Evolutionary conservation across 2,113 vertebrate species (phyloP).

Genomic region (Centropus unirufus): DNA sequence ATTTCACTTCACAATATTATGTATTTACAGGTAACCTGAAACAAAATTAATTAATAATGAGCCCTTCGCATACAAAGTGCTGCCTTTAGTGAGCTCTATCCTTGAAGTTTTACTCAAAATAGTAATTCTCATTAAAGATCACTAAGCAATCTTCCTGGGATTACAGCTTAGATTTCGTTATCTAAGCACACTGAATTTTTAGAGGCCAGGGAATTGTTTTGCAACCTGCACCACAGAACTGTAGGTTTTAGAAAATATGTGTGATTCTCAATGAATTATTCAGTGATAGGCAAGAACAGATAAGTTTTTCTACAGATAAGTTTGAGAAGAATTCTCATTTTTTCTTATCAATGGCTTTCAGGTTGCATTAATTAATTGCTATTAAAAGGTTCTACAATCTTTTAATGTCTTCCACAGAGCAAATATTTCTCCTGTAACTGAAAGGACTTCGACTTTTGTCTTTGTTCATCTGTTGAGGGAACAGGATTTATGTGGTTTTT

Average conservation of each 20-base stretch:
- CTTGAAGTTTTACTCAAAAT: background rate
- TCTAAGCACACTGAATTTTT: conserved; percentile 19
- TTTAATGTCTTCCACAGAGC: background rate
- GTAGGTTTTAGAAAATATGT: background rate
- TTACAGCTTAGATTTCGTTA: conserved; percentile 3
- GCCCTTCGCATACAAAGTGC: background rate
- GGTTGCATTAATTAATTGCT: conserved; percentile 51
- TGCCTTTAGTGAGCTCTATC: background rate
- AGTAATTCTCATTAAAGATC: background rate
- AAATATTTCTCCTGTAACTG: background rate
- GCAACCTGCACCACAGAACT: background rate
- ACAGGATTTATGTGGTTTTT: background rate
- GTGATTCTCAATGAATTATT: conserved; percentile 41
- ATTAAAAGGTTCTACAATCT: conserved; percentile 13
- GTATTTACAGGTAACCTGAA: background rate
- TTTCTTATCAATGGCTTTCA: conserved; percentile 37
- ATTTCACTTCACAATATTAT: background rate
- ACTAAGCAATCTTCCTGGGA: background rate
- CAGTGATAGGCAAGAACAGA: background rate
- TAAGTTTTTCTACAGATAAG: conserved; percentile 11
- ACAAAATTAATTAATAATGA: background rate
- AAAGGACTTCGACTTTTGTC: background rate
- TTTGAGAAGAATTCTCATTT: background rate
- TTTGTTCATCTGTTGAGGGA: background rate
- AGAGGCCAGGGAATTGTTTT: conserved; percentile 11